Evolutionary conservation across 2,113 vertebrate species (phyloP).

Genomic region (Mustela lutreola): DNA sequence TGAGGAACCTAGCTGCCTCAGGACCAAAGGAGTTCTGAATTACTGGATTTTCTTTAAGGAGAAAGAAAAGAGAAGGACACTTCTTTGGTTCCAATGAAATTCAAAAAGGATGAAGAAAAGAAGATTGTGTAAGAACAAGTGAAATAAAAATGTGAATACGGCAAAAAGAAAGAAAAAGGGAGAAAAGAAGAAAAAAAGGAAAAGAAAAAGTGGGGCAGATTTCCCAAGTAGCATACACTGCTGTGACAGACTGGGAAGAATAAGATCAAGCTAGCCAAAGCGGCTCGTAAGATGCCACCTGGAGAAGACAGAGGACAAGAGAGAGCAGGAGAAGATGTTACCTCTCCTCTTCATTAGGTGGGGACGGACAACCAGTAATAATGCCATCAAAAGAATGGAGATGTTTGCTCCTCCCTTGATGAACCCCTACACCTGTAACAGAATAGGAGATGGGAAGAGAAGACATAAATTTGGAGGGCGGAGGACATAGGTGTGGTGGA

Average conservation of each 20-base stretch:
- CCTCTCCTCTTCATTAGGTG: not conserved
- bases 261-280: not conserved
- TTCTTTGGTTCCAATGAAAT: not conserved
- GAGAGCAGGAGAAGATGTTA: not conserved
- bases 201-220: conserved; percentile 19
- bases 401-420: not conserved
- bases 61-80: not conserved
- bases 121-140: conserved; percentile 46
- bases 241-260: not conserved
- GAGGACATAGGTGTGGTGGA: not conserved
- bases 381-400: not conserved
- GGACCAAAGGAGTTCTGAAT: not conserved
- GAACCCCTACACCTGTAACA: not conserved
- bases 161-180: not conserved
- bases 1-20: not conserved
- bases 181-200: not conserved
- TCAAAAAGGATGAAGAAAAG: conserved; percentile 8
- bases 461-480: not conserved
- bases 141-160: conserved; percentile 46
- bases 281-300: not conserved
- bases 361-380: not conserved
- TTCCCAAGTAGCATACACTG: not conserved
- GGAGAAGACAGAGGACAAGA: not conserved
- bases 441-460: not conserved
- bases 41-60: not conserved